Conservation (phyloP, 2,797 vertebrate genomes). For the Etheostoma perlongum region DNA sequence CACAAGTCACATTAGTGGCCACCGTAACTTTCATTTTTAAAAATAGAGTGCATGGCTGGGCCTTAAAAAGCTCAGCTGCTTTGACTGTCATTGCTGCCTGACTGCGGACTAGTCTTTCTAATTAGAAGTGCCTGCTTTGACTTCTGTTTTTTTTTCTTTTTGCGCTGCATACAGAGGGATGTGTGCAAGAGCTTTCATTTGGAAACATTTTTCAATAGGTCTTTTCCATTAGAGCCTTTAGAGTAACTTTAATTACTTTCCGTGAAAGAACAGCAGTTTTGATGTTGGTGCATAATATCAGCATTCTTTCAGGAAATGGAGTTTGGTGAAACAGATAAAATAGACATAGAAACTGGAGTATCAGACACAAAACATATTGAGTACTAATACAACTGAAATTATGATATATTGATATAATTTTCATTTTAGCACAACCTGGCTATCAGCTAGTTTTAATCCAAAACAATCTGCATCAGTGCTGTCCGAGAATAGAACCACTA, state of each 20-base stretch:
- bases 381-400: background rate
- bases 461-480: too few relatives aligned
- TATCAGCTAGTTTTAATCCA: background rate
- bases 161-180: background rate
- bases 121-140: conserved; percentile 28
- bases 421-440: background rate
- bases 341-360: background rate
- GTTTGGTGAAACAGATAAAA: background rate
- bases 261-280: background rate
- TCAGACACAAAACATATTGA: background rate
- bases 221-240: background rate
- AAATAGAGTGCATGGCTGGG: conserved; percentile 15
- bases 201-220: background rate
- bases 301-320: background rate
- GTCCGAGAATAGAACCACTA: too few relatives aligned
- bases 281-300: background rate
- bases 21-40: conserved; percentile 37
- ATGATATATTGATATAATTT: background rate
- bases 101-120: conserved; percentile 26
- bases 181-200: background rate
- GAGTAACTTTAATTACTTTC: background rate
- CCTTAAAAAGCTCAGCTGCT: conserved; percentile 28
- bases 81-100: conserved; percentile 12
- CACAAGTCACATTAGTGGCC: background rate
- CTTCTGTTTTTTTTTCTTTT: background rate